Evolutionary conservation across 1,140 invertebrate genomes (phyloP).

Genomic region (Drosophila tsacasi): DNA sequence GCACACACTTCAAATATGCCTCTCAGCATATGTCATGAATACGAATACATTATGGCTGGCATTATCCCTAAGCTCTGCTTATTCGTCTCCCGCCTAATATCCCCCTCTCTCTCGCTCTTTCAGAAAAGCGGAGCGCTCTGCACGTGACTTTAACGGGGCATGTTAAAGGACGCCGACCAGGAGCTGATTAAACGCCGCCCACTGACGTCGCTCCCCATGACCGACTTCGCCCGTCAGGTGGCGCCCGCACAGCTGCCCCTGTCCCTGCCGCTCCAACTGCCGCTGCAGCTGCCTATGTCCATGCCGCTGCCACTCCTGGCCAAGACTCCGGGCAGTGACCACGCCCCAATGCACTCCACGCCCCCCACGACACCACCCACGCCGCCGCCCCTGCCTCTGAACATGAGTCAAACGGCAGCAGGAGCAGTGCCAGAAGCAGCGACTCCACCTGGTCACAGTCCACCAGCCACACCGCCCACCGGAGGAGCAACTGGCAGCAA

Average conservation of each 20-base stretch:
- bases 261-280: conserved; percentile 46
- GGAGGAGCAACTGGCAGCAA: conserved; percentile 3
- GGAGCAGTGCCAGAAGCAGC: conserved; percentile 4
- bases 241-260: conserved; percentile 57
- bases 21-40: conserved; percentile 79
- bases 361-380: conserved; percentile 79
- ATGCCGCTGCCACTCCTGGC: conserved; percentile 54
- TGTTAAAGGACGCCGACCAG: conserved; percentile 81
- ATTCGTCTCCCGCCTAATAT: conserved; percentile 29
- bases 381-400: conserved; percentile 70
- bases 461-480: conserved; percentile 66
- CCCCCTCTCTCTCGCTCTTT: conserved; percentile 15
- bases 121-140: conserved; percentile 25
- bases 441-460: conserved; percentile 46
- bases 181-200: conserved; percentile 78
- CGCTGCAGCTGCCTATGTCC: conserved; percentile 31
- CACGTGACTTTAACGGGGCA: conserved; percentile 71
- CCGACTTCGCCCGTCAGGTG: conserved; percentile 71
- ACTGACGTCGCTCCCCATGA: conserved; percentile 75
- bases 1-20: conserved; percentile 44
- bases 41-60: conserved; percentile 68
- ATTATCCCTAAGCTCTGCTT: conserved; percentile 48
- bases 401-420: conserved; percentile 65
- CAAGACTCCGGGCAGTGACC: conserved; percentile 43
- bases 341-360: conserved; percentile 63